Evolutionary conservation across 2,797 vertebrate genomes (phyloP), one percentile per base, ranked within the genome.

Genomic region (Phylloscopus collybita): DNA sequence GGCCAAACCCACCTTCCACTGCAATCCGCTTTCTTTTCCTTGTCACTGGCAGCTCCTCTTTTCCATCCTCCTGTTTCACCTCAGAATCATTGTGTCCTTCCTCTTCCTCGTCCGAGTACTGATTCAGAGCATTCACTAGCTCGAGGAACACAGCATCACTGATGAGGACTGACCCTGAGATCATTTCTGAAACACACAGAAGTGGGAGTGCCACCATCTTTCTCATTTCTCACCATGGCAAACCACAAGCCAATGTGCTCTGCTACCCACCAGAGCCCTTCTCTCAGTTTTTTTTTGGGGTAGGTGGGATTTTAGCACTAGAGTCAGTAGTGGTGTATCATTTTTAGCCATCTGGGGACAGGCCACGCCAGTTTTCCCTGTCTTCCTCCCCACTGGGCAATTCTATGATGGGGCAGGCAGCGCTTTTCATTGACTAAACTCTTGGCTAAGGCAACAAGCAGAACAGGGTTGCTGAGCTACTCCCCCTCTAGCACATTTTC

Each of bases 141-240:
- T 99, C 99, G 97, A 99, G 98, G 95, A 99, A 99, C 90, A 99
- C 98, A 78, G 99, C 98, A 26, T 99, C 99, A 6, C 98, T 99
- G 97, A 99, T 99, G 80, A 99, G 98, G 30, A 99, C 99, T 4
- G 99, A 99, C 57, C 99, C 99, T 89, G 98, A 95, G 81, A 98
- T 98, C 97, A 98, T 98, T 92, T 98, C 98, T 98, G 92, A 80
- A 97, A 97, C 72, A 89, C 26, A 93, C 54, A 74, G 62, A 64
- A 10, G 44, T 32, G 30, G 42, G 34, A 45, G 8, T 16, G 56
- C 25, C 60, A 72, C 5, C 57, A 23, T 0, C n/a, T 19, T 51
- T 23, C 50, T 29, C 2, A 0, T 20, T 40, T 64, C 56, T 61
- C 0, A 0, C 2, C 38, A 42, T 0, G 27, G 29, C 15, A 80